Percentiles rank a stretch among this genome's conserved stretches.
These are phyloP conservation scores for Leptinotarsa defecta DNA, from an alignment of 1,140 invertebrate species.

Conservation along the genomic window DNA sequence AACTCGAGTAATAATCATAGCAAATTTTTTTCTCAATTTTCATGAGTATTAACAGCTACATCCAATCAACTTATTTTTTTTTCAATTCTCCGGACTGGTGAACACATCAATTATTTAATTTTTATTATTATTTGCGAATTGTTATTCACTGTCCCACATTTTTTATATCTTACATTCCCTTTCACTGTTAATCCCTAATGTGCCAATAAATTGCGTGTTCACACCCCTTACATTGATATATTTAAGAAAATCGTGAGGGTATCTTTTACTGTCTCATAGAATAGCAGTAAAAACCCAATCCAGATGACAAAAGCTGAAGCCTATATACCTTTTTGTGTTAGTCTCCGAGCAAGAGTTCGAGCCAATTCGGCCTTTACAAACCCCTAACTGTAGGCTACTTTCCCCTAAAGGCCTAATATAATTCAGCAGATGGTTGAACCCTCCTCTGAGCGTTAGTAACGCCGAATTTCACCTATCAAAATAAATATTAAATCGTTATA, in stretches of 20 bases:
- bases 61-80: too few species aligned
- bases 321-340: constrained; percentile 18
- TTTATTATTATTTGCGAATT: too few species aligned
- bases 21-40: too few species aligned
- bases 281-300: constrained; percentile 48
- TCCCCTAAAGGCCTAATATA: constrained; percentile 46
- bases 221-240: constrained; percentile 27
- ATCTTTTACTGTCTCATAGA: constrained; percentile 32
- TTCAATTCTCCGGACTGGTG: too few species aligned
- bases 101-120: too few species aligned
- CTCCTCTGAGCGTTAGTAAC: constrained; percentile 53
- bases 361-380: neutral
- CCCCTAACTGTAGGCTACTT: constrained; percentile 29
- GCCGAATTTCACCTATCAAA: constrained; percentile 58
- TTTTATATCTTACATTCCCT: neutral
- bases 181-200: constrained; percentile 11
- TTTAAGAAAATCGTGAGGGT: constrained; percentile 26
- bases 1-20: too few species aligned
- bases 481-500: constrained; percentile 59
- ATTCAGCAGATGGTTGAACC: constrained; percentile 52
- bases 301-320: constrained; percentile 44
- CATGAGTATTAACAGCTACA: too few species aligned
- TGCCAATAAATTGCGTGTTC: constrained; percentile 27
- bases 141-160: too few species aligned
- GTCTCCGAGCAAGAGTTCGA: neutral